Evolutionary conservation across 1,140 invertebrate genomes (phyloP).

Genomic region (Orussus abietinus): DNA sequence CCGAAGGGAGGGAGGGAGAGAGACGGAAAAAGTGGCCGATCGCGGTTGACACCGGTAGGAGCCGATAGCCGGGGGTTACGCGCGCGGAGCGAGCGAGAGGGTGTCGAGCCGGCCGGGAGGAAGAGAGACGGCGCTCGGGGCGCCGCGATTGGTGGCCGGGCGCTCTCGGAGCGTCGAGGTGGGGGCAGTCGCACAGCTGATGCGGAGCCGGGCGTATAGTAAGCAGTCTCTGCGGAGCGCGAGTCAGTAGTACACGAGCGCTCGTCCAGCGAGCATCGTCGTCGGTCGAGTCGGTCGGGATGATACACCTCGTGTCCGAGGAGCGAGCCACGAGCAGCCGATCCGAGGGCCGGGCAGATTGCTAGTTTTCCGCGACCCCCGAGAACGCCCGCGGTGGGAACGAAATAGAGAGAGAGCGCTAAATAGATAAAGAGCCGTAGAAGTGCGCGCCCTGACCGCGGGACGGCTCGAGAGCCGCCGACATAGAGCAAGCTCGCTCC

Average conservation of each 20-base stretch:
- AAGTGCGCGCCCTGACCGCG: too few relatives aligned
- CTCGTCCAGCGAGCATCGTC: constrained; percentile 43
- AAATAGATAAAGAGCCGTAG: too few relatives aligned
- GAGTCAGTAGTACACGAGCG: constrained; percentile 51
- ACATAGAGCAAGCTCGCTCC: too few relatives aligned
- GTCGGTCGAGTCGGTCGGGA: constrained; percentile 22
- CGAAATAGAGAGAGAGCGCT: too few relatives aligned
- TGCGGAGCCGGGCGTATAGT: constrained; percentile 38
- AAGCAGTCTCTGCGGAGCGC: constrained; percentile 23
- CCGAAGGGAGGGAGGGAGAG: constrained; percentile 8
- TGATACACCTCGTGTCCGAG: constrained; percentile 33
- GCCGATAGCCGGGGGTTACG: too few relatives aligned
- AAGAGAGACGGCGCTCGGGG: constrained; percentile 20
- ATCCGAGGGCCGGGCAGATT: background rate
- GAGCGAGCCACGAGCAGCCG: constrained; percentile 26
- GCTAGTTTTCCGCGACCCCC: too few relatives aligned
- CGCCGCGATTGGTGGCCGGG: constrained; percentile 25
- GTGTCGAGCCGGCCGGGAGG: constrained; percentile 23
- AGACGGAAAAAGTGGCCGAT: background rate
- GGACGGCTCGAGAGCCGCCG: too few relatives aligned
- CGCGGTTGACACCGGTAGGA: background rate
- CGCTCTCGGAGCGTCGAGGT: constrained; percentile 11
- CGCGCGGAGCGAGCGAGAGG: too few relatives aligned
- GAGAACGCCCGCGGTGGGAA: too few relatives aligned
- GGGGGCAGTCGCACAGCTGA: constrained; percentile 42